These are phyloP conservation scores for Parazoanthus swiftii DNA, from an alignment of 92 coral and sea anemone genomes.

Conservation along the genomic window DNA sequence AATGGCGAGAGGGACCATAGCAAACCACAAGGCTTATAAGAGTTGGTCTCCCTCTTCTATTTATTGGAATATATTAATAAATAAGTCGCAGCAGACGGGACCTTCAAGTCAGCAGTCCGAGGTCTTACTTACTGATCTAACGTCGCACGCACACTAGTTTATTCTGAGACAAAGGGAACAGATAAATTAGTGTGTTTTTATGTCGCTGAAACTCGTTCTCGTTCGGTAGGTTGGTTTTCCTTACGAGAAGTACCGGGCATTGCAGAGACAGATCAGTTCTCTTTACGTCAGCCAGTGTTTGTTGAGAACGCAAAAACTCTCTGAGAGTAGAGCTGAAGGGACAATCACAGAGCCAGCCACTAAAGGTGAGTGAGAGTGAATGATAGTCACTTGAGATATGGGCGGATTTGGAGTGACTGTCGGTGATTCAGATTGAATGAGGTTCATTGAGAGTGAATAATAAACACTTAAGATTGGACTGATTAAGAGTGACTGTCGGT, in stretches of 20 bases:
- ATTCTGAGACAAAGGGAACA: background rate
- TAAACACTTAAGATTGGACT: too few relatives aligned
- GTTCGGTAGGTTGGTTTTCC: constrained; percentile 65
- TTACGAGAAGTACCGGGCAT: constrained; percentile 52
- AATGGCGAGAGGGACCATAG: too few relatives aligned
- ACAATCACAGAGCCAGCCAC: constrained; percentile 41
- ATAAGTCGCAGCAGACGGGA: too few relatives aligned
- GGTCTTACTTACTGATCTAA: too few relatives aligned
- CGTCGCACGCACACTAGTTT: too few relatives aligned
- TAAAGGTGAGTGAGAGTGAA: background rate
- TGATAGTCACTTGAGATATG: background rate
- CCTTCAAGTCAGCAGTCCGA: too few relatives aligned
- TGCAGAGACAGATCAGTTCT: constrained; percentile 56
- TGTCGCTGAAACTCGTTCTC: background rate
- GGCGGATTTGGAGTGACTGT: background rate
- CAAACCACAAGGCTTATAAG: too few relatives aligned
- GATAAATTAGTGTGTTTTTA: background rate
- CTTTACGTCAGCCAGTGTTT: constrained; percentile 78
- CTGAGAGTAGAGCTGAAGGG: constrained; percentile 93
- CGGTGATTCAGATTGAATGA: too few relatives aligned
- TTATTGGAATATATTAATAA: too few relatives aligned
- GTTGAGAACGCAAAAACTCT: constrained; percentile 83
- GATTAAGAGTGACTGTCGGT: too few relatives aligned
- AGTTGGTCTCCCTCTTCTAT: too few relatives aligned
- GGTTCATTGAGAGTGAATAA: too few relatives aligned